phyloP scores from a whole-genome alignment of 2,888 invertebrate species.

The Leptothorax acervorum region DNA sequence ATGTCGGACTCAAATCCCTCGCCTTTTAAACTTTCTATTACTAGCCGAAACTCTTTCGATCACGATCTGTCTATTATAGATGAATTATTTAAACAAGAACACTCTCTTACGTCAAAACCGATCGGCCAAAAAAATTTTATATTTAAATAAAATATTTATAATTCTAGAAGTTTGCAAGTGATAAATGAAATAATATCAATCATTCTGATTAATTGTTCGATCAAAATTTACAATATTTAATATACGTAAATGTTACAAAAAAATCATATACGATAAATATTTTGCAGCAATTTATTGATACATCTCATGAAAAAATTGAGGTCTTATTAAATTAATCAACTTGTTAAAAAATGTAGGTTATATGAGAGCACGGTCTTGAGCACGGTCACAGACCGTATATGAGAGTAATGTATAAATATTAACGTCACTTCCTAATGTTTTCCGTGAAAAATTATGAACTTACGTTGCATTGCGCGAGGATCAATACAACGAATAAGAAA shows the following conservation, averaged over 20 bases:
- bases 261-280: neutral
- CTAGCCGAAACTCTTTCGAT: slow-evolving; percentile 70
- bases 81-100: neutral
- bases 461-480: slow-evolving; percentile 32
- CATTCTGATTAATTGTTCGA: slow-evolving; percentile 2
- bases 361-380: neutral
- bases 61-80: neutral
- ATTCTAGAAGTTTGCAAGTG: neutral
- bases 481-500: slow-evolving; percentile 49
- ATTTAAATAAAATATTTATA: neutral
- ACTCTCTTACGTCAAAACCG: neutral
- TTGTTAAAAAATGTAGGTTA: neutral
- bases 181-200: slow-evolving; percentile 5
- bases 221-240: neutral
- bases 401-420: neutral
- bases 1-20: slow-evolving; percentile 58
- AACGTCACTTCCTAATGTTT: neutral
- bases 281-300: neutral
- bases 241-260: neutral
- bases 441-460: slow-evolving; percentile 1
- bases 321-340: slow-evolving; percentile 2
- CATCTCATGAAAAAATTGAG: neutral
- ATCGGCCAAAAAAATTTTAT: neutral
- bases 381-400: too few relatives aligned
- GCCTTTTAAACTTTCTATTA: slow-evolving; percentile 55